Percentiles rank a stretch among this genome's conserved stretches.
These are phyloP conservation scores for Misgurnus anguillicaudatus DNA, from an alignment of 2,113 vertebrate genomes.

Conservation along the genomic window DNA sequence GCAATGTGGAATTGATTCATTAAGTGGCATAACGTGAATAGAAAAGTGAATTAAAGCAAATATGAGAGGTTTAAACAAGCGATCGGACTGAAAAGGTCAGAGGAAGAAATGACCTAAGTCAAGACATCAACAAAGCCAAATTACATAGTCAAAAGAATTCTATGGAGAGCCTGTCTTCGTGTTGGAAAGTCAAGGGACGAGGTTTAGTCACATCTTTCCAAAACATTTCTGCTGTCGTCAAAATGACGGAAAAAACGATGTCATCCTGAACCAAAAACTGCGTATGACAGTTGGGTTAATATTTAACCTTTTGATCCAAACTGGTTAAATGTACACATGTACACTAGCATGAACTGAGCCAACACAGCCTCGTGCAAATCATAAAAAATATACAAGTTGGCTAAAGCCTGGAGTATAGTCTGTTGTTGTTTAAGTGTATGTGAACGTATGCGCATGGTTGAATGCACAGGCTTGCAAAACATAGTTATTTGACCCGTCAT, in stretches of 20 bases:
- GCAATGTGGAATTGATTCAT: constrained; percentile 45
- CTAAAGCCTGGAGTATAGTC: too few relatives aligned
- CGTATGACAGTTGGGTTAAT: not conserved
- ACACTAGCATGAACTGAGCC: too few relatives aligned
- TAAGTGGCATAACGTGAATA: constrained; percentile 24
- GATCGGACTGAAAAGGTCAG: constrained; percentile 14
- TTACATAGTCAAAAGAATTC: not conserved
- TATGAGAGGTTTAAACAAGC: constrained; percentile 23
- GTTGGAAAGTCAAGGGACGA: constrained; percentile 15
- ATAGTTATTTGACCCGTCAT: too few relatives aligned
- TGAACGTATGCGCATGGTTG: too few relatives aligned
- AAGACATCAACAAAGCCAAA: not conserved
- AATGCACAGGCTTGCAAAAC: too few relatives aligned
- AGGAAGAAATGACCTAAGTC: constrained; percentile 40
- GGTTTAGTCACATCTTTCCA: not conserved
- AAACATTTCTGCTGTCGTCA: not conserved
- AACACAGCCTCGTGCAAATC: too few relatives aligned
- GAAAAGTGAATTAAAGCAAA: constrained; percentile 25
- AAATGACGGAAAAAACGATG: not conserved
- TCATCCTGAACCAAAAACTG: not conserved
- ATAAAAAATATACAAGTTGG: too few relatives aligned
- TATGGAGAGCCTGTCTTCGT: constrained; percentile 4
- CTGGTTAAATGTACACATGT: too few relatives aligned
- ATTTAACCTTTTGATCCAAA: not conserved
- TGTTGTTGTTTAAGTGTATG: too few relatives aligned